Evolutionary conservation across 2,113 vertebrate species (phyloP), one percentile per base, ranked within the genome.

Genomic region (Scytalopus superciliaris): DNA sequence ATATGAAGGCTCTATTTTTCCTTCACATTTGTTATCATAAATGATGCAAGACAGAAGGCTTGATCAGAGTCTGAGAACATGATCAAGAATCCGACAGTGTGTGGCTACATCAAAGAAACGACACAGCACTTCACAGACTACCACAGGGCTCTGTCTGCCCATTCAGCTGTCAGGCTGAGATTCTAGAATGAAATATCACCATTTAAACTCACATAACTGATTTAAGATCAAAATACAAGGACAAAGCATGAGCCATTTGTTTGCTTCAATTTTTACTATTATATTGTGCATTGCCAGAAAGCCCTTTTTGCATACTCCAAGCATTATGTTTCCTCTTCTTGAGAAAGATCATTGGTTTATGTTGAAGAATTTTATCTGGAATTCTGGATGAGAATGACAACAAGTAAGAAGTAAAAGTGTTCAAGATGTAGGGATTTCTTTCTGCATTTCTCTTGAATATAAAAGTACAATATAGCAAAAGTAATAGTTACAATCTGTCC

Each of bases 111-210:
- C 67, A 93, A 77, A 96, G 68, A 56, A 80, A 53, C 5, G 17
- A 82, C 67, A 87, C 37, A 79, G 89, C 50, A 62, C 33, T 72
- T 42, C 75, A 87, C 1, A 6, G 90, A 80, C 53, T 93, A 91
- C 79, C 90, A 96, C 91, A 86, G 87, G 39, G 84, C 75, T 90
- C 89, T 93, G 94, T 96, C 74, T 94, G 91, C 59, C 83, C 67
- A 62, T 25, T 96, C 93, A 93, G 78, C 79, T 96, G 92, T 80
- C 87, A 78, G 47, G 55, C 4, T 13, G 12, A 47, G 35, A 85
- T 90, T 91, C 89, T 60, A 84, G 68, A 88, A 76, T 0, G 2
- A 94, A 90, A 90, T 55, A 5, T 7, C 52, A 57, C 28, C 47
- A 60, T 69, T 85, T 76, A 83, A 79, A 78, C 13, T 63, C 55